Percentiles rank a stretch among this genome's conserved stretches.
Conservation (phyloP, 2,888 invertebrate genomes). For the Schizotus pectinicornis region DNA sequence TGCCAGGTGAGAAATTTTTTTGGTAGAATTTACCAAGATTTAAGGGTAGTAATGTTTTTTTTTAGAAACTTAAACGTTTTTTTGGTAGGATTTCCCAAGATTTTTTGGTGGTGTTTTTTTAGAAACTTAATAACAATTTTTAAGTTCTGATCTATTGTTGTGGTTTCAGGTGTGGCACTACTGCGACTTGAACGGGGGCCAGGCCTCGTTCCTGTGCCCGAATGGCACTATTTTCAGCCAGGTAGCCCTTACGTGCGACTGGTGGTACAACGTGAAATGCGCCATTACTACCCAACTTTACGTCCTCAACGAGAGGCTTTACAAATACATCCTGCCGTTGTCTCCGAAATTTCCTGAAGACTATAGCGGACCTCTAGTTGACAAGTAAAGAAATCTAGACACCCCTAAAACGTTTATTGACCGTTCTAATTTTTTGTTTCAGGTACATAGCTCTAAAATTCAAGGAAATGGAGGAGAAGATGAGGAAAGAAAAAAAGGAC, state of each 20-base stretch:
- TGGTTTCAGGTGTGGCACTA: constrained; percentile 84
- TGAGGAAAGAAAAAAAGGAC: constrained; percentile 70
- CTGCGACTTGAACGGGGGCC: constrained; percentile 88
- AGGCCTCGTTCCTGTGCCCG: constrained; percentile 87
- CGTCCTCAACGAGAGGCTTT: constrained; percentile 85
- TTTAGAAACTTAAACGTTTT: too few species aligned
- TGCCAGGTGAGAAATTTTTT: constrained; percentile 82
- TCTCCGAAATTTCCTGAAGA: constrained; percentile 90
- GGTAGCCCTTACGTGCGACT: constrained; percentile 86
- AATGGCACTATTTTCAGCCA: constrained; percentile 92
- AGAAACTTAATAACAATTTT: background rate
- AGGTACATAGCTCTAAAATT: constrained; percentile 84
- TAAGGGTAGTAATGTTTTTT: background rate
- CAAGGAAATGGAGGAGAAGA: constrained; percentile 85
- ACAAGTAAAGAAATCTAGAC: constrained; percentile 66
- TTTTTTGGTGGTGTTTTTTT: too few species aligned
- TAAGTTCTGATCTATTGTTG: background rate
- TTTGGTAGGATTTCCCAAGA: too few species aligned
- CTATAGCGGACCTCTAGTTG: constrained; percentile 86
- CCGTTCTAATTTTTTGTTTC: too few species aligned
- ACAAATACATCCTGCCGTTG: constrained; percentile 85
- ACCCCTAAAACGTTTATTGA: constrained; percentile 4
- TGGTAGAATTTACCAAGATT: background rate
- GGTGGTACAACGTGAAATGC: constrained; percentile 93
- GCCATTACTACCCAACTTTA: constrained; percentile 83